Conservation (phyloP, 2,797 vertebrate species). For the Phrynocephalus guinanensis region DNA sequence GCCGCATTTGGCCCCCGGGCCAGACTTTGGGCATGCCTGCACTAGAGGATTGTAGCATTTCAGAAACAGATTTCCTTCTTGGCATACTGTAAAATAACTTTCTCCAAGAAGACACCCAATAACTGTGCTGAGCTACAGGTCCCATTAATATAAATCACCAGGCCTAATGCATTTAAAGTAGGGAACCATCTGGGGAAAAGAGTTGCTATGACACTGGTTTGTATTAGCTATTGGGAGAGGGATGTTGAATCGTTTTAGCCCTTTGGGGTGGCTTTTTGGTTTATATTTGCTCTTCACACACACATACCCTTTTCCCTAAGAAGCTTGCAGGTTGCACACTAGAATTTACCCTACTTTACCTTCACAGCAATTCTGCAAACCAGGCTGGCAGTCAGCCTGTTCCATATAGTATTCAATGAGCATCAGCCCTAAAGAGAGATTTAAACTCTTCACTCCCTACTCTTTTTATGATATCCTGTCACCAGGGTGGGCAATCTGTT, state of each 20-base stretch:
- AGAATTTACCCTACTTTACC: background rate
- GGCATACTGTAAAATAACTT: background rate
- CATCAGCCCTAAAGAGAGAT: background rate
- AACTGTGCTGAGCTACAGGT: background rate
- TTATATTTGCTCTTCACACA: background rate
- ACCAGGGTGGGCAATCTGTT: background rate
- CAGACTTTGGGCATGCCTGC: no score
- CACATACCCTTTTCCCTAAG: background rate
- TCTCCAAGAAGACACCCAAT: background rate
- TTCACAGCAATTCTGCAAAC: background rate
- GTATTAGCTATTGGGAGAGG: background rate
- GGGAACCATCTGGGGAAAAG: background rate
- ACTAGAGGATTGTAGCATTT: no score
- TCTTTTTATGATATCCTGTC: background rate
- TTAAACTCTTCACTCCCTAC: background rate
- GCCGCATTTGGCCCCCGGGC: no score
- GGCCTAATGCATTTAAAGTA: background rate
- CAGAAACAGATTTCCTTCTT: no score
- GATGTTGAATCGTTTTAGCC: background rate
- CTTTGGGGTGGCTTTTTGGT: background rate
- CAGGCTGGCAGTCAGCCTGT: background rate
- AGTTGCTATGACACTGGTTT: background rate
- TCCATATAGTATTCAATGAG: background rate
- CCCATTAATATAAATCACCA: background rate
- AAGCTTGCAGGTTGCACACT: background rate